Evolutionary conservation across 2,113 vertebrate genomes (phyloP), one percentile per base, ranked within the genome.

Genomic region (Tyto alba): DNA sequence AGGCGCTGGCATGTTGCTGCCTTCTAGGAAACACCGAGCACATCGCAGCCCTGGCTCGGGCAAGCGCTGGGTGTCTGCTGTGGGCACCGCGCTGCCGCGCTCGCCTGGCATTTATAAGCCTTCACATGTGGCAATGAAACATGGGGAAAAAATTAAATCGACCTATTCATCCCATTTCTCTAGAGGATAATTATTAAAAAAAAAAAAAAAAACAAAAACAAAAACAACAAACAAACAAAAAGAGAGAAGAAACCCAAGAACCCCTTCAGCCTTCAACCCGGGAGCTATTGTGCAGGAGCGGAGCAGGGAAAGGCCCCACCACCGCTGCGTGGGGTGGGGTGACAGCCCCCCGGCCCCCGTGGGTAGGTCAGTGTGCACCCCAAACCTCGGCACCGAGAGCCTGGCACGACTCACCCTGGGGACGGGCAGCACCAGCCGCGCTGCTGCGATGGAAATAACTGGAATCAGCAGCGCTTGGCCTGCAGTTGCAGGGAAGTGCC

Each of bases 371-470:
- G 13, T 9, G 34, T 22, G 66, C 18, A 25, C 55, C 76, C 62
- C n/a, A 29, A 19, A 27, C 1, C 43, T 40, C 8, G 1, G 1
- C 48, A 23, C 17, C 2, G 0, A 36, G 40, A 12, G 41, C 34
- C 73, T 50, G 90, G 25, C 1, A 10, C 83, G 34, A 50, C 34
- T n/a, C 80, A 6, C 14, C 29, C 3, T 1, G 3, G 18, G 79
- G 55, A 17, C 4, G 2, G 62, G 59, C 89, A 90, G 79, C 69
- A 7, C 41, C n/a, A 27, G 27, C 56, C 50, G 22, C 34, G 3
- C 22, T 18, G 9, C 47, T 69, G 68, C 16, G 1, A 2, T 5
- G 19, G 60, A 19, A 79, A 55, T 5, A 45, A 11, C n/a, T 1
- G 4, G 29, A 43, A 11, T 2, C 2, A 48, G 52, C 56, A 11